Percentiles rank a stretch among this genome's conserved stretches.
Conservation (phyloP, 2,888 invertebrate species). For the Suillia variegata region DNA sequence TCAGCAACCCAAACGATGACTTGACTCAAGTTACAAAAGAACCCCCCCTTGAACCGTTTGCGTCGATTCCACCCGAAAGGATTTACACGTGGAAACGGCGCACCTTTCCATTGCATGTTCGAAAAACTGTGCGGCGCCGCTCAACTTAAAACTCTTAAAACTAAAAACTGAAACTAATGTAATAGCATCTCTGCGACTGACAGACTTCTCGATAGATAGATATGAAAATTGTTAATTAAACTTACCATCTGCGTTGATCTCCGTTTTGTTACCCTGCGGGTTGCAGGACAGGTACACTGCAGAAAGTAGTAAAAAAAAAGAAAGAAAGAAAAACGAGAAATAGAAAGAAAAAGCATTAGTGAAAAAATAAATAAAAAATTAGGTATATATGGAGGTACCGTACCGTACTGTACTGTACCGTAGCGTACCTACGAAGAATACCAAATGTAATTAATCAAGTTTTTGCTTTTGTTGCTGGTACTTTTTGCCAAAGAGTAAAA, state of each 20-base stretch:
- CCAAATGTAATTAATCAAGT: constrained; percentile 52
- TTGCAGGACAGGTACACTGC: constrained; percentile 53
- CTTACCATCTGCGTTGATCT: constrained; percentile 60
- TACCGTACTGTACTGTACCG: too few relatives aligned
- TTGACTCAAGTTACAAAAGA: too few relatives aligned
- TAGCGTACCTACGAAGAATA: not conserved
- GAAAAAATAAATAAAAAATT: not conserved
- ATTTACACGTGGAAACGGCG: too few relatives aligned
- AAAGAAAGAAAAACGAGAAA: constrained; percentile 22
- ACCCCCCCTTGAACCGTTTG: too few relatives aligned
- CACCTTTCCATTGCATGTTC: too few relatives aligned
- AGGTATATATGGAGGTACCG: not conserved
- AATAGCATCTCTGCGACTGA: too few relatives aligned
- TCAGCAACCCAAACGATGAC: too few relatives aligned
- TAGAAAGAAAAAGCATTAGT: constrained; percentile 16
- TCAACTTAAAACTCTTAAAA: too few relatives aligned
- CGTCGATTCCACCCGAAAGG: too few relatives aligned
- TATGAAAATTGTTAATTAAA: constrained; percentile 44
- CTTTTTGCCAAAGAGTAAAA: not conserved
- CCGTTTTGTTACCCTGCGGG: constrained; percentile 46
- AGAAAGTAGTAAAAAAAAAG: constrained; percentile 33
- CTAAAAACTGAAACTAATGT: too few relatives aligned
- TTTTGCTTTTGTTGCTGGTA: constrained; percentile 24
- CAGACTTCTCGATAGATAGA: constrained; percentile 15
- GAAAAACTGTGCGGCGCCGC: too few relatives aligned